Base-by-base conservation (phyloP, 2,888 invertebrate genomes). In the Choristoneura rosaceana region DNA sequence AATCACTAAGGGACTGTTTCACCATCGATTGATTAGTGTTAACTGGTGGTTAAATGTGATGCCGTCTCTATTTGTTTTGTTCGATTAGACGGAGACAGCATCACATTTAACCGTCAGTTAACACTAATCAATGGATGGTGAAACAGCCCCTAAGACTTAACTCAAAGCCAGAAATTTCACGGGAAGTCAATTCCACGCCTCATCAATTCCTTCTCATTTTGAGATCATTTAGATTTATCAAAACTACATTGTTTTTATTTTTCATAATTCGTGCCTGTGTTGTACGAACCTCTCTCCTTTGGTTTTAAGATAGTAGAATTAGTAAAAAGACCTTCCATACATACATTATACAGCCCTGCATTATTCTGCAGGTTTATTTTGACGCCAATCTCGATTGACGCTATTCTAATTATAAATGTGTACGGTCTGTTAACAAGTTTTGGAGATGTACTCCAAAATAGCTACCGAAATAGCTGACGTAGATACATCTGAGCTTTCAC, bases 201-300 rank as follows among this genome's bases (percentile, higher is more conserved):
- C 71, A 71, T 79, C 81, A 81, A 80, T 80, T 81, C 80, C 77
- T 76, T 71, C 71, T 76, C 69, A 74, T 81, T 79, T 80, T 77
- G 81, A 81, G 81, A 80, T 81, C 81, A 79, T 74, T 74, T 69
- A 74, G 70, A 68, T 64, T 76, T 66, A 73, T 71, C 74, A 62
- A 69, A 69, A 69, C 52, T 77, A 79, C 70, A 71, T 74, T 73
- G 71, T 76, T 70, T 73, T 70, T 61, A 58, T 70, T 63, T 69
- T 64, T 70, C 63, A 52, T 52, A 75, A 79, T 76, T 65, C 70
- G 63, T 76, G 66, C 45, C 70, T 70, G 70, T 69, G 61, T 50
- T 64, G 52, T 52, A 73, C 70, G 74, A 74, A 79, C 71, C 65
- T 71, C 77, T 71, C 75, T 52, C 47, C 64, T 71, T 63, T 66